Evolutionary conservation across 30 jellyfish, hydroid and myxozoan species (phyloP), one percentile per base, ranked within the genome.

Genomic region (Aurelia sp.): DNA sequence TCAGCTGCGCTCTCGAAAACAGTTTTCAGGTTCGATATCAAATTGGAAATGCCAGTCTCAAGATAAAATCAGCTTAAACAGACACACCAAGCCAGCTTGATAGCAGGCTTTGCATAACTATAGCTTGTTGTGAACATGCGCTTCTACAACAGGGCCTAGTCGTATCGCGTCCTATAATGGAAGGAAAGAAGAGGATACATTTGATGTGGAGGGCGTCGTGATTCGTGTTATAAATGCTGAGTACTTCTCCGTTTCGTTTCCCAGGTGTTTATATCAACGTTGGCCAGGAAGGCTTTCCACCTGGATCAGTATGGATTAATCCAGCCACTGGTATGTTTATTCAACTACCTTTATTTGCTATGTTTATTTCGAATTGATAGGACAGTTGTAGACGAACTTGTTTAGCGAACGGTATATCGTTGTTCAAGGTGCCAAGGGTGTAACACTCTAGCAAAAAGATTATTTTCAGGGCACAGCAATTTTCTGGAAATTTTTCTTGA

Each of bases 211-310:
- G 0, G 55, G 55, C 55, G 15, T 44, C 15, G 55, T 44, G 55
- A 44, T 8, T 44, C 55, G 55, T 9, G 55, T 16, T 12, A 63
- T 63, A 17, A 51, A 82, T 82, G 92, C 80, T 82, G 66, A 82
- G 85, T 4, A 69, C 86, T 16, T 70, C 86, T 58, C 35, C 92
- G 48, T 35, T 74, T 82, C 92, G 92, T 58, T 71, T 74, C n/a
- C 92, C 92, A 82, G 92, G 92, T 82, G 85, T 82, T 30, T 82
- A 69, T 78, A 57, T 69, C 72, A 82, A 82, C 62, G 80, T 71
- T 82, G 92, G 92, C 33, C 86, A 70, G 60, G 96, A 87, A 68
- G 83, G 90, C 65, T 50, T 74, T 50, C 64, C 96, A 35, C 96
- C 96, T 20, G 90, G 96, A 41, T 72, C 96, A 16, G 58, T 87